These are phyloP conservation scores for Regulus satrapa DNA, from an alignment of 2,113 vertebrate species.

Conservation along the genomic window DNA sequence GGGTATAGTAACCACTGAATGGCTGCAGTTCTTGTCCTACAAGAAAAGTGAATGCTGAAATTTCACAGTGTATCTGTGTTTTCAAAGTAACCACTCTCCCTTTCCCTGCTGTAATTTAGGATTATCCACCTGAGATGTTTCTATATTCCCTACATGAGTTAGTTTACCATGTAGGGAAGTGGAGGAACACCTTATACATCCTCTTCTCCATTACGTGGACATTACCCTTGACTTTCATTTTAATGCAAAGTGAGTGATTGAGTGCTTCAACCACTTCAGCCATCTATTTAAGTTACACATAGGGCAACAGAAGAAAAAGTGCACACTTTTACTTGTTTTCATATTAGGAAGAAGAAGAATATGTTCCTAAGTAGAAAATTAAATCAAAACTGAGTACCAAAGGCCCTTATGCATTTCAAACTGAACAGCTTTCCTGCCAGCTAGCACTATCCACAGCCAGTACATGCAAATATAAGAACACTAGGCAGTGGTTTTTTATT, in stretches of 20 bases:
- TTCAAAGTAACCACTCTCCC: neutral
- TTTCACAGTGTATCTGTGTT: neutral
- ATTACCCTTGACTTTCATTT: neutral
- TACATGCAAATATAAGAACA: neutral
- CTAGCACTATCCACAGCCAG: neutral
- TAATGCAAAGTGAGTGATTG: rapidly evolving
- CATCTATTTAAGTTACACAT: neutral
- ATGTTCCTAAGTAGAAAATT: neutral
- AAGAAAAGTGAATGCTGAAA: neutral
- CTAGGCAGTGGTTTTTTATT: neutral
- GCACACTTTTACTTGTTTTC: neutral
- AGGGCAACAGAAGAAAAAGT: neutral
- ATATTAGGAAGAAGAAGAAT: neutral
- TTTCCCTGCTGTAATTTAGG: neutral
- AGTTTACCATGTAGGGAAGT: neutral
- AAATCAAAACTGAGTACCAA: neutral
- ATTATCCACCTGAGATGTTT: neutral
- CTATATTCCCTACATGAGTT: neutral
- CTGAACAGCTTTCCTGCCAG: neutral
- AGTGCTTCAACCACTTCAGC: neutral
- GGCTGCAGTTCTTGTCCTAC: rapidly evolving
- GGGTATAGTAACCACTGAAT: neutral
- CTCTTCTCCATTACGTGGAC: neutral
- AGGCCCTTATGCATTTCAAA: neutral
- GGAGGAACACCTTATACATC: neutral